A percentile compares a stretch with the other conserved stretches of the same genome.
These are phyloP conservation scores for Conus ventricosus DNA, from an alignment of 1,140 invertebrate genomes.

Conservation along the genomic window DNA sequence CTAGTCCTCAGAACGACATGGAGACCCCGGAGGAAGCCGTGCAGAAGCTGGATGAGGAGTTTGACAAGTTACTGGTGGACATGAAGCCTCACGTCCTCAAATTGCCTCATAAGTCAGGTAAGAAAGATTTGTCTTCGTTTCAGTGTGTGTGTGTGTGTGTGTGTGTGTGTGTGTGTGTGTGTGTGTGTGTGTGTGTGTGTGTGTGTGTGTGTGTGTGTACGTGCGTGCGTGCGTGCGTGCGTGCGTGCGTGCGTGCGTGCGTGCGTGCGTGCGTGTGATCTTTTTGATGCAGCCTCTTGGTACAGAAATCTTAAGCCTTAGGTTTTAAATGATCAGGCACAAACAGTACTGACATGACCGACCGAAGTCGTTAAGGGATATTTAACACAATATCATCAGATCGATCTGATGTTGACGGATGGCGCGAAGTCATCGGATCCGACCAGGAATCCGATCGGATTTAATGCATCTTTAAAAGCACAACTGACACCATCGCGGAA, in stretches of 20 bases:
- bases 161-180: neutral
- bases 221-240: neutral
- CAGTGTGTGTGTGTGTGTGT: neutral
- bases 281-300: no score
- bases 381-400: no score
- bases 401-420: no score
- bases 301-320: no score
- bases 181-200: neutral
- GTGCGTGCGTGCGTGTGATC: neutral
- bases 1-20: conserved; percentile 18
- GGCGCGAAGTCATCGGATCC: no score
- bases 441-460: no score
- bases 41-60: conserved; percentile 66
- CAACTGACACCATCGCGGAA: no score
- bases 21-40: conserved; percentile 32
- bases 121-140: neutral
- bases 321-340: no score
- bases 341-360: no score
- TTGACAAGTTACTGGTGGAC: conserved; percentile 71
- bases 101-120: conserved; percentile 72
- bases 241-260: conserved; percentile 15
- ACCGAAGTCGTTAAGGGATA: no score
- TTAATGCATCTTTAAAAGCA: no score
- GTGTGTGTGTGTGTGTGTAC: neutral
- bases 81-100: conserved; percentile 74